phyloP scores from a whole-genome alignment of 2,113 vertebrate species.

The Junco hyemalis region DNA sequence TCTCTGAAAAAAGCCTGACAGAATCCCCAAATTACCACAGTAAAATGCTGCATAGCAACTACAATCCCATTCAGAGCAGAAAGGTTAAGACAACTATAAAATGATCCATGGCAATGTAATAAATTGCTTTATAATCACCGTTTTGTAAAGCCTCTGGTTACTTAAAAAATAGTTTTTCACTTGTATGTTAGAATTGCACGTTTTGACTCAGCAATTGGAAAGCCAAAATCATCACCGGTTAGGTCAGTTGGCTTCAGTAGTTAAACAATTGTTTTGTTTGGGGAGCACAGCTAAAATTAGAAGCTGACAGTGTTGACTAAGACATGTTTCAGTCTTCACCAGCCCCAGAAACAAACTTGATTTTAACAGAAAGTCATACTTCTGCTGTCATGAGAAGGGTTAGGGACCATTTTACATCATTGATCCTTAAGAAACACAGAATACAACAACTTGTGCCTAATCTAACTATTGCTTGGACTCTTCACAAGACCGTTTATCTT shows the following conservation, averaged over 20 bases:
- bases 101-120: background rate
- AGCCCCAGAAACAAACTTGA: background rate
- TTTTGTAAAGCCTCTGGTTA: background rate
- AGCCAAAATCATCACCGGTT: background rate
- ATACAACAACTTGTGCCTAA: background rate
- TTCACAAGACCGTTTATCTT: background rate
- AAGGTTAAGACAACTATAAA: background rate
- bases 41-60: slow-evolving; percentile 12
- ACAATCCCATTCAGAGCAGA: background rate
- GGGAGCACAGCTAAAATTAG: background rate
- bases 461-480: background rate
- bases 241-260: background rate
- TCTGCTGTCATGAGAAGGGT: background rate
- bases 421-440: background rate
- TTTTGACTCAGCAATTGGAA: background rate
- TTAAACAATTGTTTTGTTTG: background rate
- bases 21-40: background rate
- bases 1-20: background rate
- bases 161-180: background rate
- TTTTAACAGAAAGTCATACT: background rate
- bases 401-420: background rate
- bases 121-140: background rate
- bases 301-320: background rate
- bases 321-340: background rate
- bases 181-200: background rate